Evolutionary conservation across 2,888 invertebrate genomes (phyloP).

Genomic region (Agrypnus murinus): DNA sequence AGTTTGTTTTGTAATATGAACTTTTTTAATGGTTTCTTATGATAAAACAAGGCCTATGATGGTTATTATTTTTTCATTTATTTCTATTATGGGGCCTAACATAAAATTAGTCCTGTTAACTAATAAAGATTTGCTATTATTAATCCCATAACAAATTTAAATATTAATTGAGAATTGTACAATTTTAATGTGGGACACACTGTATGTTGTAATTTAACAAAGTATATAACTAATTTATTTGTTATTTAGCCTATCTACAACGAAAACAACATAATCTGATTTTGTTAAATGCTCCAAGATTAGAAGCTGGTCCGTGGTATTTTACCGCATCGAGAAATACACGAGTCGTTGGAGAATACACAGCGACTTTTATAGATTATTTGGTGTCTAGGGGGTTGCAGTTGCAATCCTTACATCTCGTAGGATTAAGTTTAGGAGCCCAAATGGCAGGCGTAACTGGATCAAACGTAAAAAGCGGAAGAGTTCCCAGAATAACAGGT

Average conservation of each 20-base stretch:
- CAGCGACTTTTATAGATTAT: slow-evolving; percentile 76
- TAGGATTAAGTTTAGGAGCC: slow-evolving; percentile 79
- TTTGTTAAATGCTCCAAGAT: slow-evolving; percentile 74
- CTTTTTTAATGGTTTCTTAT: too few relatives aligned
- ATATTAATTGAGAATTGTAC: too few relatives aligned
- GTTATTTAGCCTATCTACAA: slow-evolving; percentile 76
- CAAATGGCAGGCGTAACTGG: slow-evolving; percentile 80
- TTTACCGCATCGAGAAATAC: slow-evolving; percentile 75
- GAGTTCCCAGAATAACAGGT: slow-evolving; percentile 77
- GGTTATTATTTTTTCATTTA: too few relatives aligned
- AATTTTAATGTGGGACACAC: too few relatives aligned
- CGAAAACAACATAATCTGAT: slow-evolving; percentile 77
- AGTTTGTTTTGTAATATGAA: too few relatives aligned
- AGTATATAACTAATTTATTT: too few relatives aligned
- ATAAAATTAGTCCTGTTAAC: too few relatives aligned
- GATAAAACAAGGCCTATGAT: too few relatives aligned
- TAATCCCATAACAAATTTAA: too few relatives aligned
- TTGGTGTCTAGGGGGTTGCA: slow-evolving; percentile 75
- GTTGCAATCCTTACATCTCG: slow-evolving; percentile 74
- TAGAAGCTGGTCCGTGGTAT: slow-evolving; percentile 80
- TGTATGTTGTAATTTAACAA: too few relatives aligned
- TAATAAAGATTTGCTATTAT: too few relatives aligned
- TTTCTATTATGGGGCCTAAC: too few relatives aligned
- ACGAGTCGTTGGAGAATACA: slow-evolving; percentile 76
- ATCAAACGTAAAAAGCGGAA: slow-evolving; percentile 73